A percentile compares a stretch with the other conserved stretches of the same genome.
These are phyloP conservation scores for Rhyacophila evoluta DNA, from an alignment of 2,888 invertebrate species.

Conservation along the genomic window DNA sequence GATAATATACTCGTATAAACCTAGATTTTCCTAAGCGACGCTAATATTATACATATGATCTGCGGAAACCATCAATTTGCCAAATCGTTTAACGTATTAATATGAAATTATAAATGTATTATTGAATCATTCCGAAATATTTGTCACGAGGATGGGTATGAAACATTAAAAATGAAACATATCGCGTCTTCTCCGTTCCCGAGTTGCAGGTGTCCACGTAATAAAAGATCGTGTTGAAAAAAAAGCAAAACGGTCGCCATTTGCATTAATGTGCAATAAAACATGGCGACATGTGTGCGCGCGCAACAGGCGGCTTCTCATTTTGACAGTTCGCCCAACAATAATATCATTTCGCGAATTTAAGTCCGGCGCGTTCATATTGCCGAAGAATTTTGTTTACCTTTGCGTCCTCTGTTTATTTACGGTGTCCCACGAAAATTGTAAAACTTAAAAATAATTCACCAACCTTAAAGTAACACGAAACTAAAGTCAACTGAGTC, in stretches of 20 bases:
- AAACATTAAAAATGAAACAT: background rate
- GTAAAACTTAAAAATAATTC: too few species aligned
- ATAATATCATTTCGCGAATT: conserved; percentile 19
- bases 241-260: conserved; percentile 8
- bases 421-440: background rate
- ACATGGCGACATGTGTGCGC: conserved; percentile 22
- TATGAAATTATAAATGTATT: background rate
- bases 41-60: too few species aligned
- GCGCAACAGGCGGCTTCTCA: conserved; percentile 12
- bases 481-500: too few species aligned
- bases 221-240: conserved; percentile 1
- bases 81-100: too few species aligned
- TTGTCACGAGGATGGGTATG: background rate
- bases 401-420: background rate
- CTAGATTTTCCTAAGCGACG: too few species aligned
- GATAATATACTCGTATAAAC: too few species aligned
- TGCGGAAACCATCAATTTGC: too few species aligned
- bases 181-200: background rate
- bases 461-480: too few species aligned
- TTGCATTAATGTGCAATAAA: conserved; percentile 22
- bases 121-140: background rate
- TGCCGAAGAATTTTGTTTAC: background rate
- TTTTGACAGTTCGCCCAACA: conserved; percentile 22
- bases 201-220: conserved; percentile 3
- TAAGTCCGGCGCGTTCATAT: background rate